Evolutionary conservation across 1,140 invertebrate species (phyloP).

Genomic region (Heliothis virescens): DNA sequence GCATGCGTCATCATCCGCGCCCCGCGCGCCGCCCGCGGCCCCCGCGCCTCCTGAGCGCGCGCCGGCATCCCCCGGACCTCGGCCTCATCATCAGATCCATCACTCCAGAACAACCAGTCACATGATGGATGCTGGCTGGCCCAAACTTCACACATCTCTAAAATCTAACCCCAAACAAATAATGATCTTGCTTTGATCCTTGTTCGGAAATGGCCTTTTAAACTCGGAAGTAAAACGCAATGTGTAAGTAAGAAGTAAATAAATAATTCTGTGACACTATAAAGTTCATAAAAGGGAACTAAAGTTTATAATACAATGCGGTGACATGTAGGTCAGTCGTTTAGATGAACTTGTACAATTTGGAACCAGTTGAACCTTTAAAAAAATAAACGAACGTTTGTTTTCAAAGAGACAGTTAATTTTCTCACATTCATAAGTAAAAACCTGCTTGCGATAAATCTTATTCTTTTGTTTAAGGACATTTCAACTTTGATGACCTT

Average conservation of each 20-base stretch:
- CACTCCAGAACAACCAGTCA: neutral
- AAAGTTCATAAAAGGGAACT: neutral
- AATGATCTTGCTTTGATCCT: constrained; percentile 1
- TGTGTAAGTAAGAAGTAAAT: constrained; percentile 7
- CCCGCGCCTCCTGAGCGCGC: constrained; percentile 52
- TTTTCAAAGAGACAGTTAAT: no score
- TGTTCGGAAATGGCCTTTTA: constrained; percentile 35
- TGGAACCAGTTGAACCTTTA: neutral
- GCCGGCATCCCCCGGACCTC: constrained; percentile 52
- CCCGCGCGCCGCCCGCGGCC: constrained; percentile 61
- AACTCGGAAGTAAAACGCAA: constrained; percentile 15
- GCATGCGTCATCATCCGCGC: constrained; percentile 76
- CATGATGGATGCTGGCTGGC: no score
- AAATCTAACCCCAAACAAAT: neutral
- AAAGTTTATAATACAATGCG: neutral
- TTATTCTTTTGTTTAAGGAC: neutral
- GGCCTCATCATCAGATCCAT: constrained; percentile 29
- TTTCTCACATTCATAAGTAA: no score
- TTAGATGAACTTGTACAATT: neutral
- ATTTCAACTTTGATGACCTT: neutral
- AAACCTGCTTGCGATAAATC: no score
- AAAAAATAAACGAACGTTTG: no score
- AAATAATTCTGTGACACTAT: constrained; percentile 5
- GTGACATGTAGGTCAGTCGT: neutral
- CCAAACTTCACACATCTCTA: neutral